phyloP scores from a whole-genome alignment of 2,888 invertebrate species.

The Nephrotoma flavescens region DNA sequence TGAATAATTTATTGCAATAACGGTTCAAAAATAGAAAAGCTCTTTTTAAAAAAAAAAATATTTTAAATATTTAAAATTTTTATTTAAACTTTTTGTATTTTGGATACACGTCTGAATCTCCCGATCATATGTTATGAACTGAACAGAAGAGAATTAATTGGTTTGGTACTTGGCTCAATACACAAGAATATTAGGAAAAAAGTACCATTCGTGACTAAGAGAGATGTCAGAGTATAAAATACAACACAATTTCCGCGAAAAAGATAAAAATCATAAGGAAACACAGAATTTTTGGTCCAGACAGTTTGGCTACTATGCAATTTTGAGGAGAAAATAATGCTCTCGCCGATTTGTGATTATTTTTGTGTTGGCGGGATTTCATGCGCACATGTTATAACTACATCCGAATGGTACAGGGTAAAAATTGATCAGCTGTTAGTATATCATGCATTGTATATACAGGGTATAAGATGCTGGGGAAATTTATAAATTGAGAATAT shows the following conservation, averaged over 20 bases:
- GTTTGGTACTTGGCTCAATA: not conserved
- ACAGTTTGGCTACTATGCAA: constrained; percentile 2
- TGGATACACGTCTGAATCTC: not conserved
- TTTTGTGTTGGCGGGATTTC: not conserved
- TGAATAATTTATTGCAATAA: not conserved
- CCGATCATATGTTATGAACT: constrained; percentile 2
- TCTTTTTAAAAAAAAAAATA: not conserved
- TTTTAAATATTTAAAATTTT: not conserved
- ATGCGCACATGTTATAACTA: not conserved
- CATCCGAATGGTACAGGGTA: not conserved
- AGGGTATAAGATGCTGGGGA: not conserved
- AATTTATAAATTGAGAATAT: not conserved
- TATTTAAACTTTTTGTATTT: not conserved
- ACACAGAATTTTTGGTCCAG: not conserved
- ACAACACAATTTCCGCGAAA: not conserved
- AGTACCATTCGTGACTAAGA: not conserved
- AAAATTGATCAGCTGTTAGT: not conserved
- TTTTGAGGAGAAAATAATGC: not conserved
- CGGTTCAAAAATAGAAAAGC: not conserved
- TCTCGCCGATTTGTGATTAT: not conserved
- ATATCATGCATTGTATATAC: not conserved
- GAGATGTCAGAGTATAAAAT: not conserved
- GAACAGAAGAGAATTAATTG: not conserved
- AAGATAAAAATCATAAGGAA: not conserved
- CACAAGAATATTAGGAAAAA: not conserved